Percentiles rank a stretch among this genome's conserved stretches.
phyloP scores from a whole-genome alignment of 1,140 invertebrate species.

The Platyscapa corneri region DNA sequence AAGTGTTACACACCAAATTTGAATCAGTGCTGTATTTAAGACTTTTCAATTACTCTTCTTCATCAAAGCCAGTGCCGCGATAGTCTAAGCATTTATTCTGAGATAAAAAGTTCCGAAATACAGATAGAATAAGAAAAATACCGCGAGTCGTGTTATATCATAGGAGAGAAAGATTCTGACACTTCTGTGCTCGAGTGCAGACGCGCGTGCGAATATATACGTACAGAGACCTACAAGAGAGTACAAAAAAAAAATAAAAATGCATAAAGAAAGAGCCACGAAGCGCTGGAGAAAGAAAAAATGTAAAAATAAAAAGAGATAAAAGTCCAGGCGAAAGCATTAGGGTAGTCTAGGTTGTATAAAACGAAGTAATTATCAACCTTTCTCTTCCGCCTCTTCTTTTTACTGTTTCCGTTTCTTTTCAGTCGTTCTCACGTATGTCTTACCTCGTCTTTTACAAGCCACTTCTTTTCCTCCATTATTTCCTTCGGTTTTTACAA shows the following conservation, averaged over 20 bases:
- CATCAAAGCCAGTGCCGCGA: too few species aligned
- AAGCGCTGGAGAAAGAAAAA: neutral
- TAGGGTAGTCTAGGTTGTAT: neutral
- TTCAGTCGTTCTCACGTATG: neutral
- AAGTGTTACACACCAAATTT: too few species aligned
- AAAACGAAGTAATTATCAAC: constrained; percentile 22
- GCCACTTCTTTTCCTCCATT: too few species aligned
- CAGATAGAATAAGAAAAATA: neutral
- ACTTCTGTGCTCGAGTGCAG: neutral
- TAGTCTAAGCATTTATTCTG: too few species aligned
- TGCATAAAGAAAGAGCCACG: neutral
- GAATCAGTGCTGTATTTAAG: too few species aligned
- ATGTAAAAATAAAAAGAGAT: neutral
- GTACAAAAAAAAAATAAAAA: neutral
- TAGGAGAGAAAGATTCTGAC: neutral
- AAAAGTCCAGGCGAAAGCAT: neutral
- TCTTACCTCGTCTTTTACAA: too few species aligned
- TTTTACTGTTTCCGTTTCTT: neutral
- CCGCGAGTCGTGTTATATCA: neutral
- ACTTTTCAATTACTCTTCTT: too few species aligned
- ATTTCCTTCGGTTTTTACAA: constrained; percentile 11
- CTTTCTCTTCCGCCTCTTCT: constrained; percentile 1
- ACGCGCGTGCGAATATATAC: neutral
- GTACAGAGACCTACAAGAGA: neutral
- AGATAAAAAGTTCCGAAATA: neutral